phyloP scores from a whole-genome alignment of 2,888 invertebrate genomes.

The Sussaba pulchella region DNA sequence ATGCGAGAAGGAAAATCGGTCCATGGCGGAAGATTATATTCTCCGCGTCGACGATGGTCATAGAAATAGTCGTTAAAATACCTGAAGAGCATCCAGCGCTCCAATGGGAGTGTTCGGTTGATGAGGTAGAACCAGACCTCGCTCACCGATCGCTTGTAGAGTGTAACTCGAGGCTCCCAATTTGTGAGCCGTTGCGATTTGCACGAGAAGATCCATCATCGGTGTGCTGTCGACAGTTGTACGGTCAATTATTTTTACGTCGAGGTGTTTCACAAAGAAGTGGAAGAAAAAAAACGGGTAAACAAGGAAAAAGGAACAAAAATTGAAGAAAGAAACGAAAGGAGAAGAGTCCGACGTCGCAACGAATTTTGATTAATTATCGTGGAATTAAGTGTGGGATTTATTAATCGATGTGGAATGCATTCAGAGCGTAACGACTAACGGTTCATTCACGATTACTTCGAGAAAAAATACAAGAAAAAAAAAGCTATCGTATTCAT shows the following conservation, averaged over 20 bases:
- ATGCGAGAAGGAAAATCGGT: conserved; percentile 18
- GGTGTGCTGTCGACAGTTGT: conserved; percentile 87
- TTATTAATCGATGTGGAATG: conserved; percentile 10
- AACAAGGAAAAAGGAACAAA: too few species aligned
- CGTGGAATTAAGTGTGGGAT: background rate
- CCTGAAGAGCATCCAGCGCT: conserved; percentile 85
- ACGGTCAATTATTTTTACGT: conserved; percentile 23
- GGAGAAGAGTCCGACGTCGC: too few species aligned
- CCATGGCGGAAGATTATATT: background rate
- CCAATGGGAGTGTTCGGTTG: conserved; percentile 91
- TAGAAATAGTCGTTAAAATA: conserved; percentile 70
- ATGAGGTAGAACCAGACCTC: conserved; percentile 87
- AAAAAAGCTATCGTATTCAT: conserved; percentile 9
- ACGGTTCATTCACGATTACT: conserved; percentile 38
- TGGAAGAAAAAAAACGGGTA: too few species aligned
- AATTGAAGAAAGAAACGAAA: too few species aligned
- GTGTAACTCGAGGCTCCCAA: conserved; percentile 89
- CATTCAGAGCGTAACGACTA: conserved; percentile 25
- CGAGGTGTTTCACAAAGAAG: background rate
- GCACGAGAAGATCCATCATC: conserved; percentile 92
- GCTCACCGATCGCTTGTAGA: conserved; percentile 87
- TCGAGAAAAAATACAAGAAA: conserved; percentile 28
- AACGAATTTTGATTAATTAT: too few species aligned
- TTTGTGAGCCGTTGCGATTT: conserved; percentile 89
- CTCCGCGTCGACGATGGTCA: background rate